phyloP scores from a whole-genome alignment of 2,888 invertebrate genomes.

The Meganola albula region DNA sequence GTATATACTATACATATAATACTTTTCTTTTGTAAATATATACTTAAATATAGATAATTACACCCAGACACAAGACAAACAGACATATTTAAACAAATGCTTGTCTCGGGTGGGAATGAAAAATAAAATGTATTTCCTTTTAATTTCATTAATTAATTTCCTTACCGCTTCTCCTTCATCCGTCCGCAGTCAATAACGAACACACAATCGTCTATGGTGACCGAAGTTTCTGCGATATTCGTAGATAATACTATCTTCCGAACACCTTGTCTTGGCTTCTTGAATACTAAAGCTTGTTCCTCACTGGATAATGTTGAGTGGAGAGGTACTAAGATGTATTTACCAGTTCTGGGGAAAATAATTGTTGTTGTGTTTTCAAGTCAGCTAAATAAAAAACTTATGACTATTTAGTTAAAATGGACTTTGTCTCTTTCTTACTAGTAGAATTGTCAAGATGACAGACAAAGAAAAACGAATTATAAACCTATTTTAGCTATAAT shows the following conservation, averaged over 20 bases:
- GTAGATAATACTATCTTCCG: conserved; percentile 94
- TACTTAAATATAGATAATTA: too few species aligned
- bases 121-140: too few species aligned
- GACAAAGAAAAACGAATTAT: not conserved
- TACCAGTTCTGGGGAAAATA: conserved; percentile 66
- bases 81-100: too few species aligned
- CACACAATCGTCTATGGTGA: conserved; percentile 97
- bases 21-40: too few species aligned
- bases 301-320: conserved; percentile 91
- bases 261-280: conserved; percentile 81
- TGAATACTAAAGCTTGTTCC: conserved; percentile 87
- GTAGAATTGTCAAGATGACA: not conserved
- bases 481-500: not conserved
- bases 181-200: conserved; percentile 95
- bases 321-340: conserved; percentile 86
- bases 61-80: too few species aligned
- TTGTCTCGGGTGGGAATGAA: too few species aligned
- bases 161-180: conserved; percentile 90
- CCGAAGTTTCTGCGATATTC: conserved; percentile 96
- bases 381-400: not conserved
- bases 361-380: not conserved
- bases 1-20: too few species aligned
- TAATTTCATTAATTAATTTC: too few species aligned
- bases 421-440: not conserved
- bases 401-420: too few species aligned